phyloP scores from a whole-genome alignment of 1,140 invertebrate genomes.

The Diorhabda elongata region DNA sequence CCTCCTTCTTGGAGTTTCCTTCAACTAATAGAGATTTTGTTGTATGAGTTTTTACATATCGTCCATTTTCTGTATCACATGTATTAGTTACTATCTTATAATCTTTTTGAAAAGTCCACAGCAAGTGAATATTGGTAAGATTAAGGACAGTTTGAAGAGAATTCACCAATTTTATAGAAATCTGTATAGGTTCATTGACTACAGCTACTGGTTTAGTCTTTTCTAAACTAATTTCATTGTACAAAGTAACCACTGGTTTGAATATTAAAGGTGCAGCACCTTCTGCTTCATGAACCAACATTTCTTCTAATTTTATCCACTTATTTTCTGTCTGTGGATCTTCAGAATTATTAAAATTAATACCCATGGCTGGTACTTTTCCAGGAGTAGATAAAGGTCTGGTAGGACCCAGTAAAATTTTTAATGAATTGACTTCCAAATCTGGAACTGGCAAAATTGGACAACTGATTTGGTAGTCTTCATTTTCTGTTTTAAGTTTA shows the following conservation, averaged over 20 bases:
- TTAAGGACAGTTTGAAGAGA: slow-evolving; percentile 72
- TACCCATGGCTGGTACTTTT: slow-evolving; percentile 48
- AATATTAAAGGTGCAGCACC: slow-evolving; percentile 70
- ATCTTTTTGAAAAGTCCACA: slow-evolving; percentile 71
- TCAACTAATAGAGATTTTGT: slow-evolving; percentile 45
- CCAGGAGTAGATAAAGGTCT: slow-evolving; percentile 50
- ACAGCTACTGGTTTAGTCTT: slow-evolving; percentile 64
- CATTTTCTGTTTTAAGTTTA: slow-evolving; percentile 29
- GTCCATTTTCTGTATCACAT: slow-evolving; percentile 39
- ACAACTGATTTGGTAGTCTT: slow-evolving; percentile 15
- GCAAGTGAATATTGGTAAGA: slow-evolving; percentile 67
- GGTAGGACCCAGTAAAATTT: slow-evolving; percentile 59
- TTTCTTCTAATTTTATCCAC: slow-evolving; percentile 76
- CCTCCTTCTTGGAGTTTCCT: slow-evolving; percentile 43
- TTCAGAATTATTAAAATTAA: slow-evolving; percentile 33
- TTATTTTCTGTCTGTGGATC: slow-evolving; percentile 47
- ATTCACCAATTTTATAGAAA: slow-evolving; percentile 73
- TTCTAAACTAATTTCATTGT: slow-evolving; percentile 61
- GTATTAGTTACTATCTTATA: slow-evolving; percentile 44
- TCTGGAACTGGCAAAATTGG: slow-evolving; percentile 62
- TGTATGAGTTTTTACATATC: slow-evolving; percentile 47
- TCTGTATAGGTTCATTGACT: slow-evolving; percentile 75
- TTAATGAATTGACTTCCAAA: slow-evolving; percentile 61
- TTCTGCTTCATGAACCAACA: slow-evolving; percentile 66
- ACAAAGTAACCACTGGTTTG: slow-evolving; percentile 70